Evolutionary conservation across 2,113 vertebrate species (phyloP), one percentile per base, ranked within the genome.

Genomic region (Eonycteris spelaea): DNA sequence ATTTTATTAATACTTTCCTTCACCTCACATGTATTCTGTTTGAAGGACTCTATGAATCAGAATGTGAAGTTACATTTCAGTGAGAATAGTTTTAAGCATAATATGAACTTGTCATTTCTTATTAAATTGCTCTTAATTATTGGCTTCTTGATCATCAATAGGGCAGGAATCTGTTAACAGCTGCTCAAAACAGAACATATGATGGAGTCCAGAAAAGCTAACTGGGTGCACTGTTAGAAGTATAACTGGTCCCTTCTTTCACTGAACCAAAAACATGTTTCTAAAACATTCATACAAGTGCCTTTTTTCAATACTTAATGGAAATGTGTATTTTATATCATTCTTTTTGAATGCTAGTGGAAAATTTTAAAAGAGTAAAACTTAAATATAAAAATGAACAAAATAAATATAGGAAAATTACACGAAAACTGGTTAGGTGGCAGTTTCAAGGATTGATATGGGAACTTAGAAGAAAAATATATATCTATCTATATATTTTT

Each of bases 331-430:
- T 80, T 94, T 87, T 70, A 4, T 53, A 40, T 85, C 26, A 59
- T 85, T 90, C 48, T 59, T 43, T 16, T 19, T 38, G 3, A 94
- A 83, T 90, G 61, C n/a, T 26, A 59, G 3, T 68, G 3, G 79
- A 92, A 82, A 79, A 57, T 22, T 43, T 86, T 95, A 65, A 88
- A 92, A 83, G 14, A 71, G 33, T 45, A 30, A 88, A 95, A 71
- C 26, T 87, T 30, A 89, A 86, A 80, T 61, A 13, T 28, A 65
- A 97, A 87, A 96, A 87, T 86, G 78, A 86, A 30, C 92, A 45
- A 77, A 87, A 3, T 55, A 88, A 86, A 48, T 93, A 48, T 28
- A 33, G 43, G 80, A 94, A 87, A 83, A 45, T 51, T 19, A 51
- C 30, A 71, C 55, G 43, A 51, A 95, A 84, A 48, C 55, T 38